A percentile compares a stretch with the other conserved stretches of the same genome.
These are phyloP conservation scores for Mesoligia furuncula DNA, from an alignment of 2,888 invertebrate genomes.

Conservation along the genomic window DNA sequence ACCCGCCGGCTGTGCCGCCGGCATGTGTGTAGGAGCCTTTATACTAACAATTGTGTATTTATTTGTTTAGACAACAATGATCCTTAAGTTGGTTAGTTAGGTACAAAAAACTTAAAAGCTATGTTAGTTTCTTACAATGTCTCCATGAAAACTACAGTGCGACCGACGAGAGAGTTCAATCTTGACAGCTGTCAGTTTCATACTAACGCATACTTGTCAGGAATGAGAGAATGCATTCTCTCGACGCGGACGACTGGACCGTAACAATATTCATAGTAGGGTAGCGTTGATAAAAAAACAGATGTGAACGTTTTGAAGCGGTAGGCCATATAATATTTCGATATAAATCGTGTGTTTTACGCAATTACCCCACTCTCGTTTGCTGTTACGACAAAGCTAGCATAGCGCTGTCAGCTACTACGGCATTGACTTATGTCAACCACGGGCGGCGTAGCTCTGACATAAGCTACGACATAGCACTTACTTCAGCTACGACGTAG, in stretches of 20 bases:
- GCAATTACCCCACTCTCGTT: neutral
- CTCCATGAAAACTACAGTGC: too few species aligned
- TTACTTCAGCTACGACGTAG: too few species aligned
- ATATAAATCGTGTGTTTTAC: neutral
- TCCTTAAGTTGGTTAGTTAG: neutral
- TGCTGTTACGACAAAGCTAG: neutral
- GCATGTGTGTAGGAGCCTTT: too few species aligned
- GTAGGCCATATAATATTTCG: neutral
- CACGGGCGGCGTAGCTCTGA: neutral
- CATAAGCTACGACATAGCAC: too few species aligned
- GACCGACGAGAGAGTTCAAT: too few species aligned
- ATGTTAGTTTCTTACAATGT: neutral
- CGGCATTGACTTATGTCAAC: neutral
- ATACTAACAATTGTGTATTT: neutral
- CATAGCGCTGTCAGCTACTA: neutral
- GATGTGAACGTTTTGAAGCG: neutral
- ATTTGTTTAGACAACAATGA: neutral
- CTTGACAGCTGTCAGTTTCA: too few species aligned
- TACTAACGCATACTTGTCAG: too few species aligned
- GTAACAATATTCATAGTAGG: too few species aligned
- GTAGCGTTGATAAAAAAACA: neutral
- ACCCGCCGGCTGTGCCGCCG: too few species aligned
- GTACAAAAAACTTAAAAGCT: neutral
- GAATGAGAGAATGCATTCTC: too few species aligned
- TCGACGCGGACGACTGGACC: too few species aligned